Evolutionary conservation across 2,113 vertebrate genomes (phyloP), one percentile per base, ranked within the genome.

Genomic region (Ciconia maguari): DNA sequence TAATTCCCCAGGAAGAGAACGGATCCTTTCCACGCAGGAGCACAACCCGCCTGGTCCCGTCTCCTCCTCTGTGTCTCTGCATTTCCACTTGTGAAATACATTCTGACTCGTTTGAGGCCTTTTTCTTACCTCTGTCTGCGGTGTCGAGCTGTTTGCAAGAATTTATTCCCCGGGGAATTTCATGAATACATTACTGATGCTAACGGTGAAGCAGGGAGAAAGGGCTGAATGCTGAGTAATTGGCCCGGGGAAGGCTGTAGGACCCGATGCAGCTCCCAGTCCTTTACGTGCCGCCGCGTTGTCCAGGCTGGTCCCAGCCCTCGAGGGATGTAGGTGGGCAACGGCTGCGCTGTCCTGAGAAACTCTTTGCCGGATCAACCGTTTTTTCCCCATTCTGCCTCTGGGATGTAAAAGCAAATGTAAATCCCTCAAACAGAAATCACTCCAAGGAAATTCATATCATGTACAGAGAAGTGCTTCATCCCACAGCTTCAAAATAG

Each of bases 401-500:
- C 13, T 16, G 75, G 84, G 32, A 74, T 84, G 42, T 55, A 48
- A 81, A 83, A 82, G 83, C 61, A 48, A 71, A 75, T 89, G 69
- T 83, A 87, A 95, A 94, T 89, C 72, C 77, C 83, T 82, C 38
- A 7, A 55, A 84, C 4, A 13, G 88, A 94, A 93, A 94, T 84
- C 34, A 58, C 81, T 91, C 51, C 15, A 2, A 90, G 93, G 92
- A 90, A 94, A 96, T 95, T 95, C 89, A 30, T 78, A 54, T 89
- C 91, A 48, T 71, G 90, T 32, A 78, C 83, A 32, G 89, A 0
- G 0, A 64, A 84, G 74, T 7, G 4, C 91, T 96, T 92, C 90
- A 81, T 93, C 83, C 83, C 86, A 49, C 52, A 9, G 89, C 92
- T 96, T 95, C 95, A 87, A 94, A 96, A 92, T 74, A 48, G 44